These are phyloP conservation scores for Rynchops niger DNA, from an alignment of 2,113 vertebrate genomes.

Conservation along the genomic window DNA sequence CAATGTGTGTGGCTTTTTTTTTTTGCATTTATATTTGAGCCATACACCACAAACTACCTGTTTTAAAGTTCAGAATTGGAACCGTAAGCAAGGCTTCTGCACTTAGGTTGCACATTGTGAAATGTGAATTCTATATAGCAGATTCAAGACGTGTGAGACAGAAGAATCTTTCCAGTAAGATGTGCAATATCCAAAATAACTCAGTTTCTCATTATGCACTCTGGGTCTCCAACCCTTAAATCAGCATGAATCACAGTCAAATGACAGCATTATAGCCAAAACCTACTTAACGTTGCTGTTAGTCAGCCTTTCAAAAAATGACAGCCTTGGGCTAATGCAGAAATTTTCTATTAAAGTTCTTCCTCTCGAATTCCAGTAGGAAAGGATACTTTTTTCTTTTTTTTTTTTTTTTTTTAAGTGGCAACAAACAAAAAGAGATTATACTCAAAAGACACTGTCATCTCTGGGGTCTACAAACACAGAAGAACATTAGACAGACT, in stretches of 20 bases:
- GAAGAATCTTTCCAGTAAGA: constrained; percentile 13
- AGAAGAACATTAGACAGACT: background rate
- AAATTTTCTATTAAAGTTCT: constrained; percentile 1
- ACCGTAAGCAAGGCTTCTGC: constrained; percentile 10
- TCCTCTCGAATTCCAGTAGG: constrained; percentile 39
- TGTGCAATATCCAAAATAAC: constrained; percentile 24
- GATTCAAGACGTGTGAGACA: constrained; percentile 7
- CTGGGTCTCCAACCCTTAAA: constrained; percentile 1
- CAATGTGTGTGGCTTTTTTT: background rate
- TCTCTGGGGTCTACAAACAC: constrained; percentile 4
- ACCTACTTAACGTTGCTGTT: constrained; percentile 39
- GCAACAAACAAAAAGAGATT: constrained; percentile 18
- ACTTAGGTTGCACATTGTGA: background rate
- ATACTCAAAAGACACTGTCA: background rate
- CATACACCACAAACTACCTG: constrained; percentile 40
- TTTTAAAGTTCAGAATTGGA: constrained; percentile 32
- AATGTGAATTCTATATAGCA: constrained; percentile 2
- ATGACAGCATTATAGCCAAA: constrained; percentile 48
- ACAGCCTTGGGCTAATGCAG: constrained; percentile 22
- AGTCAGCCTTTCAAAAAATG: constrained; percentile 44
- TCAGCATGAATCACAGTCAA: constrained; percentile 11
- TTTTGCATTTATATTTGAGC: constrained; percentile 23
- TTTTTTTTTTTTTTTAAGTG: background rate
- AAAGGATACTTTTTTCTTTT: background rate
- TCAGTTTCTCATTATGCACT: constrained; percentile 32